A percentile compares a stretch with the other conserved stretches of the same genome.
phyloP scores from a whole-genome alignment of 1,140 invertebrate species.

The Paramacrobiotus metropolitanus region DNA sequence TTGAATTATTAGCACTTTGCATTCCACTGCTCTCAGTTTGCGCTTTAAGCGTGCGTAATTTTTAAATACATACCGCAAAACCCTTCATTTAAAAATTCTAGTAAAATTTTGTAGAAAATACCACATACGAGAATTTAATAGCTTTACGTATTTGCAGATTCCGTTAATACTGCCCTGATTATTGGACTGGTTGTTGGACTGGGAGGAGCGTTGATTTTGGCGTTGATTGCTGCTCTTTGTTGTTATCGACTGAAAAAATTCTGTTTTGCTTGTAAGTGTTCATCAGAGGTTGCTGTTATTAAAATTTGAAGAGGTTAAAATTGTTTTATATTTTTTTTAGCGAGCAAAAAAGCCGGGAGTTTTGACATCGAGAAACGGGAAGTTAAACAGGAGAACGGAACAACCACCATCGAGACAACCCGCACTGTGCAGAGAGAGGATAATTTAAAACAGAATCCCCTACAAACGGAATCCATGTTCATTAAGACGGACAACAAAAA shows the following conservation, averaged over 20 bases:
- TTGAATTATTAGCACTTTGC: too few relatives aligned
- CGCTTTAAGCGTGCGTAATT: not conserved
- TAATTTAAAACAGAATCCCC: not conserved
- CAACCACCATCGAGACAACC: too few relatives aligned
- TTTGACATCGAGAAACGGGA: not conserved
- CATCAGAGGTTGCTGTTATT: not conserved
- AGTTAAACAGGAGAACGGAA: not conserved
- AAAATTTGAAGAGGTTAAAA: too few relatives aligned
- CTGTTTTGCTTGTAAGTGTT: not conserved
- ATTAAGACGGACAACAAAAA: not conserved
- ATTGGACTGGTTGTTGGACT: not conserved
- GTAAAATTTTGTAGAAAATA: too few relatives aligned
- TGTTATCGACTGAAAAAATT: not conserved
- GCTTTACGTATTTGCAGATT: not conserved
- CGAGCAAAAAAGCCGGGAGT: not conserved
- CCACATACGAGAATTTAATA: not conserved
- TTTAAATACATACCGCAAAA: not conserved
- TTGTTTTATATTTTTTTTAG: not conserved
- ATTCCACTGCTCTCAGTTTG: not conserved
- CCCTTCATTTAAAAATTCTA: too few relatives aligned
- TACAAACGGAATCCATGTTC: constrained; percentile 1
- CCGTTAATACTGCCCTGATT: not conserved
- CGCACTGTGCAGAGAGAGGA: not conserved
- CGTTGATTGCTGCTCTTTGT: not conserved
- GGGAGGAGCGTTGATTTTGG: not conserved